These are phyloP conservation scores for Cebus imitator DNA, from an alignment of 2,113 vertebrate genomes.

Conservation along the genomic window DNA sequence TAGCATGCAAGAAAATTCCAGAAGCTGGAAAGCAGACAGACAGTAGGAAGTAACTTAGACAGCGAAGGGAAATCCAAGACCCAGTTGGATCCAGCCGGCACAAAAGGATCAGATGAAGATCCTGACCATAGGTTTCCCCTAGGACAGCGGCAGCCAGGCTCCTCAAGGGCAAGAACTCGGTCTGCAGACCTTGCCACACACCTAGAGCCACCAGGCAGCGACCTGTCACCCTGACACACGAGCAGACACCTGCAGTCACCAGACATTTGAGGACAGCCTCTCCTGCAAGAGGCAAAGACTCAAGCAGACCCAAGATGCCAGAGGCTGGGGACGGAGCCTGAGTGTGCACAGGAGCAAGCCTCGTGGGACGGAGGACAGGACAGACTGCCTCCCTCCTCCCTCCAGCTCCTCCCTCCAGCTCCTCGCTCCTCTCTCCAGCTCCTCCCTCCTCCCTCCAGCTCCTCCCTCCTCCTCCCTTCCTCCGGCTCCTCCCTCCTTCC, in stretches of 20 bases:
- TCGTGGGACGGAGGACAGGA: background rate
- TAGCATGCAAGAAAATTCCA: background rate
- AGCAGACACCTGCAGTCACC: background rate
- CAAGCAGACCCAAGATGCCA: background rate
- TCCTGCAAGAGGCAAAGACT: background rate
- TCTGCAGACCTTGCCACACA: background rate
- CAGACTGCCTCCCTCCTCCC: background rate
- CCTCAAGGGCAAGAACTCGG: rapidly evolving
- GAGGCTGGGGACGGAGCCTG: background rate
- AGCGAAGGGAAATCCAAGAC: background rate
- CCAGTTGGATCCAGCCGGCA: background rate
- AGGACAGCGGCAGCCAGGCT: background rate
- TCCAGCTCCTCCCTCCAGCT: background rate
- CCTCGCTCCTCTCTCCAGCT: no score
- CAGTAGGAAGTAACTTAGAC: no score
- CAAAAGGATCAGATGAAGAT: background rate
- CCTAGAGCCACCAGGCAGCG: background rate
- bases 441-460: no score
- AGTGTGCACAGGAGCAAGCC: background rate
- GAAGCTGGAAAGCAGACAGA: background rate
- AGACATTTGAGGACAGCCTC: background rate
- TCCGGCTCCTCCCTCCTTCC: no score
- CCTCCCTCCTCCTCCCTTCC: no score
- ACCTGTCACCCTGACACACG: background rate
- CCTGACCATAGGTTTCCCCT: background rate